These are phyloP conservation scores for Camptogramma bilineatum DNA, from an alignment of 2,888 invertebrate species.

Conservation along the genomic window DNA sequence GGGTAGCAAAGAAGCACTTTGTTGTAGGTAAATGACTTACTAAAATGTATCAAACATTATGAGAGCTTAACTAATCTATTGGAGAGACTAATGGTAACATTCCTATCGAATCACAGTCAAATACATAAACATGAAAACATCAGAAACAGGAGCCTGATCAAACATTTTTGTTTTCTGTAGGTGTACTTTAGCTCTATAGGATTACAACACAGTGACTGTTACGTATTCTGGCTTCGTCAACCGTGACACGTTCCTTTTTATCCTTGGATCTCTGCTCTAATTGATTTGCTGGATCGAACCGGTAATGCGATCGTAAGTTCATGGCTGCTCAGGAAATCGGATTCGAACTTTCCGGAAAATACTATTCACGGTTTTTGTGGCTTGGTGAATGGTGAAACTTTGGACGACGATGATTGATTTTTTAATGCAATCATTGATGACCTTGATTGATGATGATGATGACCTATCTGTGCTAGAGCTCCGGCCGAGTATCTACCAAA, in stretches of 20 bases:
- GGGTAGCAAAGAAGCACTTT: too few species aligned
- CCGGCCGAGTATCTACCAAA: too few species aligned
- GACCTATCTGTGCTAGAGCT: too few species aligned
- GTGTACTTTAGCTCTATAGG: background rate
- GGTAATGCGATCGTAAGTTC: constrained; percentile 28
- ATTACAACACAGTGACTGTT: background rate
- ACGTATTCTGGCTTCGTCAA: constrained; percentile 34
- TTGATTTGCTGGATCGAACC: constrained; percentile 40
- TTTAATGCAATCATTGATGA: too few species aligned
- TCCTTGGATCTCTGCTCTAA: constrained; percentile 56
- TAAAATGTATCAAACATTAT: too few species aligned
- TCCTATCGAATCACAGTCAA: too few species aligned
- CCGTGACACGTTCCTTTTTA: constrained; percentile 58
- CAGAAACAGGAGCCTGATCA: background rate
- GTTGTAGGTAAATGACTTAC: too few species aligned
- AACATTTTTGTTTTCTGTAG: background rate
- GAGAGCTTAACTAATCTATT: too few species aligned
- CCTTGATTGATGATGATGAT: too few species aligned
- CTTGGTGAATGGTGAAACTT: background rate
- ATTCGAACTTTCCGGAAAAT: constrained; percentile 22
- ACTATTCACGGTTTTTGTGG: background rate
- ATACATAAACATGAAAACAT: too few species aligned
- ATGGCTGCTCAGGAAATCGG: constrained; percentile 28
- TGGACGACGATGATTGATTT: background rate
- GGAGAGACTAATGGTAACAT: too few species aligned